Evolutionary conservation across 2,797 vertebrate species (phyloP).

Genomic region (Chelon labrosus): DNA sequence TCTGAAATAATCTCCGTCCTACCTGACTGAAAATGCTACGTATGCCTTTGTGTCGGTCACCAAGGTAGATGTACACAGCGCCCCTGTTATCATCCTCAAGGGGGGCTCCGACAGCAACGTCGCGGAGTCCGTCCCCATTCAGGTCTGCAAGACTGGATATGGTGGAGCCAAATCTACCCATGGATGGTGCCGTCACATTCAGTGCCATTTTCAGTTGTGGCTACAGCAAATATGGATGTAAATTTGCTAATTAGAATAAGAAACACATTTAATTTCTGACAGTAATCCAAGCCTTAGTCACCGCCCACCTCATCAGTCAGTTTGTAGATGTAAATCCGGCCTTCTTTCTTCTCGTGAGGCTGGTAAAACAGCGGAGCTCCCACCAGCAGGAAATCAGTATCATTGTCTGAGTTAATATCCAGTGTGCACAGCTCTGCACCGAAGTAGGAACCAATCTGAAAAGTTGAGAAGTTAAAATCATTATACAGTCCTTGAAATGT

Average conservation of each 20-base stretch:
- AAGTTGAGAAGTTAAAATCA: background rate
- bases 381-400: constrained; percentile 87
- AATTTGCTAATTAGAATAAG: background rate
- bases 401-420: constrained; percentile 82
- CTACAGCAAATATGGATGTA: constrained; percentile 57
- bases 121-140: constrained; percentile 86
- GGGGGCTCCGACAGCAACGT: constrained; percentile 90
- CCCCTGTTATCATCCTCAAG: constrained; percentile 85
- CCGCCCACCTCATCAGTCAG: constrained; percentile 71
- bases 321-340: constrained; percentile 83
- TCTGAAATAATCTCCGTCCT: background rate
- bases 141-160: constrained; percentile 85
- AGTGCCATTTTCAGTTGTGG: constrained; percentile 34
- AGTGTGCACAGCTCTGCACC: constrained; percentile 86
- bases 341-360: constrained; percentile 79
- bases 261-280: background rate
- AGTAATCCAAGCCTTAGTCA: too few species aligned
- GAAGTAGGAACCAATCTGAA: constrained; percentile 91
- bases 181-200: constrained; percentile 58
- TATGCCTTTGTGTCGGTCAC: constrained; percentile 74
- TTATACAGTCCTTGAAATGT: background rate
- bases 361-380: constrained; percentile 85
- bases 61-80: constrained; percentile 89
- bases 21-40: constrained; percentile 83
- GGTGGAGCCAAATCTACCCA: too few species aligned